Base-by-base conservation (phyloP, 2,888 invertebrate species). In the Acanthosepion esculentum region DNA sequence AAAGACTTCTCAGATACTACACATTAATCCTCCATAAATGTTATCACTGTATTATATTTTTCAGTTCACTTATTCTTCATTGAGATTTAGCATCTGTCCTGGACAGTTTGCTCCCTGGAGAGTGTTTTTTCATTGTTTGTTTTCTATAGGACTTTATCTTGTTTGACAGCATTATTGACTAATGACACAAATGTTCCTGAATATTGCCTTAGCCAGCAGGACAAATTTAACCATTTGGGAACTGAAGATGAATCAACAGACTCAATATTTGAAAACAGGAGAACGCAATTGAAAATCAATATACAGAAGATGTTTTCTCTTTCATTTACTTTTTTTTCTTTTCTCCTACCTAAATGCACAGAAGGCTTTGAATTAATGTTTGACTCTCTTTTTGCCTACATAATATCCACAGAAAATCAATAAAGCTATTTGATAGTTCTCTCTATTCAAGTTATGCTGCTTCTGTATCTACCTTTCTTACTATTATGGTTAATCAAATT, bases 161-260 rank as follows among this genome's bases (percentile, higher is more conserved):
- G 15, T 78, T n/a, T 78, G 78, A 78, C 33, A n/a, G 78, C 78
- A 33, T 78, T 78, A 78, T 78, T 78, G 78, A 78, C 78, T 78
- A 78, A 33, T 78, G n/a, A n/a, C n/a, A 78, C 78, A 78, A 78
- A n/a, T n/a, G 15, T 78, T 78, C n/a, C 15, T 78, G 78, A 78
- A 78, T 78, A 78, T 78, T 78, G n/a, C 78, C 78, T 78, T 78
- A 78, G 78, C 78, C 78, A 78, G 78, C 78, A 78, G 78, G 78
- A 78, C 78, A 78, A 78, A 78, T n/a, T n/a, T 5, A 78, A n/a
- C 78, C n/a, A 33, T 78, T 78, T 10, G n/a, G 78, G 78, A 33
- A 33, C 20, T 23, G 23, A 59, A 59, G 4, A 78, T 78, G 78
- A 78, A 78, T 78, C 78, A 33, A n/a, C 78, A n/a, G 12, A 78